A percentile compares a stretch with the other conserved stretches of the same genome.
These are phyloP conservation scores for Puffinus mauretanicus DNA, from an alignment of 2,113 vertebrate species.

Conservation along the genomic window DNA sequence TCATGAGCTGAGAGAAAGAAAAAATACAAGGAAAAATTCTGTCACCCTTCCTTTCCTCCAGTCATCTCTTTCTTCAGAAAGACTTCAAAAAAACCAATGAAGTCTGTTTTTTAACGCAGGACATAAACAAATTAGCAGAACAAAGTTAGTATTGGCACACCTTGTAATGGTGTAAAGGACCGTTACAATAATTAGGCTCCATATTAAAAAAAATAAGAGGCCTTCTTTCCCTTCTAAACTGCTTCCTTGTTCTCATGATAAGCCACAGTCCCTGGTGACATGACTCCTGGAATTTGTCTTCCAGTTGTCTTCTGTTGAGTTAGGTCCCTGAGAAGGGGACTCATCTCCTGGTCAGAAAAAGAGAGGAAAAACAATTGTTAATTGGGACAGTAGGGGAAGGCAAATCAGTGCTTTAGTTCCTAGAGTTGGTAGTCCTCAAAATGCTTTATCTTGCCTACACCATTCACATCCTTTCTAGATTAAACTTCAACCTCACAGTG, in stretches of 20 bases:
- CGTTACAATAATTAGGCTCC: background rate
- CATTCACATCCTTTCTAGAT: background rate
- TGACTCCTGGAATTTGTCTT: background rate
- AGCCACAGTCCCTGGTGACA: background rate
- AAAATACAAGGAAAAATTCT: background rate
- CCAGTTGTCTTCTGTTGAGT: background rate
- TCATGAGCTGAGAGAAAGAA: background rate
- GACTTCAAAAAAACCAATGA: background rate
- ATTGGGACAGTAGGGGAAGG: background rate
- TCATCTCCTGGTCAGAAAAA: background rate
- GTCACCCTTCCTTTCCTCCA: background rate
- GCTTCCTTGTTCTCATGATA: background rate
- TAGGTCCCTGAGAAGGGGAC: background rate
- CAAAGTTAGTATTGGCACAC: background rate
- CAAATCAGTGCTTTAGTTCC: background rate
- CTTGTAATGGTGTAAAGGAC: background rate
- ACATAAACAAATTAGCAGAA: background rate
- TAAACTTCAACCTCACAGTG: background rate
- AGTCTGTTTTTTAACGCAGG: background rate
- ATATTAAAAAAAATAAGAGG: background rate
- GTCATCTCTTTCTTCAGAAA: background rate
- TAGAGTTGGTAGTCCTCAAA: background rate
- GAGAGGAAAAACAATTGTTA: background rate
- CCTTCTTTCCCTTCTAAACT: background rate
- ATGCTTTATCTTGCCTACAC: background rate